Conservation (phyloP, 2,888 invertebrate genomes). For the Colletes collaris region DNA sequence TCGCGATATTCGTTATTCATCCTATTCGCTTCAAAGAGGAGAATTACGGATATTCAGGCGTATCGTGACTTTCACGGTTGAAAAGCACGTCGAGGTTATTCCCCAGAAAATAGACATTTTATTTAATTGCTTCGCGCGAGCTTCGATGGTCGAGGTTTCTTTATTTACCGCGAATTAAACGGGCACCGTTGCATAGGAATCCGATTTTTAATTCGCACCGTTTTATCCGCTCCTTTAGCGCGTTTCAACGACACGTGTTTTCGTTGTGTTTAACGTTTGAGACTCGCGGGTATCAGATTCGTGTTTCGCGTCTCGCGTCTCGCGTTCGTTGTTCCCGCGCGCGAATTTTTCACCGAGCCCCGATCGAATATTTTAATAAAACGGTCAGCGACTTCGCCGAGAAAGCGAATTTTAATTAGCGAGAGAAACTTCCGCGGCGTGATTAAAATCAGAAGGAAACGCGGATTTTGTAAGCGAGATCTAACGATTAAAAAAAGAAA, state of each 20-base stretch:
- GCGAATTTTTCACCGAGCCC: not conserved
- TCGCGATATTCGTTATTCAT: slow-evolving; percentile 52
- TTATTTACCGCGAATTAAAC: slow-evolving; percentile 41
- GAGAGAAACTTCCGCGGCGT: slow-evolving; percentile 31
- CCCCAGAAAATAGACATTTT: slow-evolving; percentile 32
- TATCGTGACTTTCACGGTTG: slow-evolving; percentile 23
- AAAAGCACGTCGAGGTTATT: not conserved
- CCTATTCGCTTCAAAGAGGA: slow-evolving; percentile 11
- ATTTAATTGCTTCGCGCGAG: slow-evolving; percentile 23
- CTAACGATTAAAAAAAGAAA: slow-evolving; percentile 38
- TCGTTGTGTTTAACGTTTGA: slow-evolving; percentile 6
- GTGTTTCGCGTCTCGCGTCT: not conserved
- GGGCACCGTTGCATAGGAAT: not conserved
- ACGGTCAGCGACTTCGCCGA: slow-evolving; percentile 38
- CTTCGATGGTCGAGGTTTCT: not conserved
- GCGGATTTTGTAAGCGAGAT: slow-evolving; percentile 46
- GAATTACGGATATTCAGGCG: slow-evolving; percentile 19
- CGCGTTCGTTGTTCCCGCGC: not conserved
- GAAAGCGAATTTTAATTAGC: slow-evolving; percentile 57
- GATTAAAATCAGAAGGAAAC: slow-evolving; percentile 47
- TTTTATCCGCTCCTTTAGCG: not conserved
- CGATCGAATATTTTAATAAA: slow-evolving; percentile 31
- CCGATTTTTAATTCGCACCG: slow-evolving; percentile 29
- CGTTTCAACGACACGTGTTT: slow-evolving; percentile 5
- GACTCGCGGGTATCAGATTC: slow-evolving; percentile 3